Base-by-base conservation (phyloP, 2,113 vertebrate genomes). In the Chaenocephalus aceratus region DNA sequence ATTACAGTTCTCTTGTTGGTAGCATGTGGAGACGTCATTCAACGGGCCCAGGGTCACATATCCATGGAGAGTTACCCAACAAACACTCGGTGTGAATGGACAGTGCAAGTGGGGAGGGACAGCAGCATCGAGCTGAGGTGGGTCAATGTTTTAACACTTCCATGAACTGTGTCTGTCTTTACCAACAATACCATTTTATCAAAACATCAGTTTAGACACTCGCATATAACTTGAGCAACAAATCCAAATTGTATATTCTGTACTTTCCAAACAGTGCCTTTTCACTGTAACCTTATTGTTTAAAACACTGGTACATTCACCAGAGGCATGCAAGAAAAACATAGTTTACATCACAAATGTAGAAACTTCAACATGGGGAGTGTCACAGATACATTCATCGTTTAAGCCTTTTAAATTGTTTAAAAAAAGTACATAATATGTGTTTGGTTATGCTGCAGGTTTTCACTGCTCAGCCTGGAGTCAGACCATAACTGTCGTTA, bases 21-120 rank as follows among this genome's bases (percentile, higher is more conserved):
- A 98, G 97, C 93, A 18, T 98, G 97, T 0, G 96, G 97, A 58
- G 95, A 96, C 68, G 91, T 97, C 84, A 92, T 98, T 77, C 92
- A 83, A 57, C 94, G 91, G 72, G 74, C 95, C 3, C 96, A 95
- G 79, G 97, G 97, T 83, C 96, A 97, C 81, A 94, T 98, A 79
- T 92, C 95, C 72, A 64, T 98, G 89, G 96, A 98, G 77, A 95
- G 96, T 84, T 98, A 98, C 79, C 96, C 97, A 0, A 93, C 95
- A 76, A 98, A 98, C 45, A 96, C 95, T 54, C 94, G 92, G 30
- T 98, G 97, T 0, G 97, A 97, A 73, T 98, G 97, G 97, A 96
- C 89, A 44, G 89, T 99, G 83, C 91, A 96, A 0, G 96, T 95
- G 85, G 93, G 92, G 60, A 81, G 80, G 68, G 96, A 91, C 23